Evolutionary conservation across 2,888 invertebrate genomes (phyloP).

Genomic region (Pterobdella sp.): DNA sequence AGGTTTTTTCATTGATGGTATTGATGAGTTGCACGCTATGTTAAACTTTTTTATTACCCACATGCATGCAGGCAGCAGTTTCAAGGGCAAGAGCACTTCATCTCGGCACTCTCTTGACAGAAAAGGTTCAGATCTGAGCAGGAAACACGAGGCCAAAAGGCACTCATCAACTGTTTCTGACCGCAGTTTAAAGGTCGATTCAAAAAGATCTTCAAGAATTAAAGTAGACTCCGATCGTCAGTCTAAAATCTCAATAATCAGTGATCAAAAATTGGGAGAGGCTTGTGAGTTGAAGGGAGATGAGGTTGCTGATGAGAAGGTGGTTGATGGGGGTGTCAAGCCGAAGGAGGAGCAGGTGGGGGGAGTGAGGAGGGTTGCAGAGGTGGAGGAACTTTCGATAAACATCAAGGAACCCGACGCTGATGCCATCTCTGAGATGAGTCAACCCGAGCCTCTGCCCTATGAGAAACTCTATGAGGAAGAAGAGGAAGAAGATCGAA

Average conservation of each 20-base stretch:
- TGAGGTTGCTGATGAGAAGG: slow-evolving; percentile 10
- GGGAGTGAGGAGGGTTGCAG: not conserved
- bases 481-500: slow-evolving; percentile 20
- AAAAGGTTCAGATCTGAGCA: not conserved
- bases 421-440: slow-evolving; percentile 5
- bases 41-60: too few species aligned
- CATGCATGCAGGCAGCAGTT: too few species aligned
- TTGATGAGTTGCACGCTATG: not conserved
- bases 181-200: slow-evolving; percentile 10
- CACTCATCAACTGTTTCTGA: slow-evolving; percentile 25
- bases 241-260: not conserved
- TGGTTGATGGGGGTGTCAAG: not conserved
- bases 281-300: not conserved
- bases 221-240: slow-evolving; percentile 6
- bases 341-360: slow-evolving; percentile 27
- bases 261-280: not conserved
- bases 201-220: not conserved
- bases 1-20: too few species aligned
- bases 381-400: not conserved
- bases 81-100: not conserved
- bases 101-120: not conserved
- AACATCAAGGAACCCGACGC: slow-evolving; percentile 9
- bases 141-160: slow-evolving; percentile 12
- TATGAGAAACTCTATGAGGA: not conserved
- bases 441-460: not conserved